Base-by-base conservation (phyloP, 2,888 invertebrate species). In the Megamerina dolium region DNA sequence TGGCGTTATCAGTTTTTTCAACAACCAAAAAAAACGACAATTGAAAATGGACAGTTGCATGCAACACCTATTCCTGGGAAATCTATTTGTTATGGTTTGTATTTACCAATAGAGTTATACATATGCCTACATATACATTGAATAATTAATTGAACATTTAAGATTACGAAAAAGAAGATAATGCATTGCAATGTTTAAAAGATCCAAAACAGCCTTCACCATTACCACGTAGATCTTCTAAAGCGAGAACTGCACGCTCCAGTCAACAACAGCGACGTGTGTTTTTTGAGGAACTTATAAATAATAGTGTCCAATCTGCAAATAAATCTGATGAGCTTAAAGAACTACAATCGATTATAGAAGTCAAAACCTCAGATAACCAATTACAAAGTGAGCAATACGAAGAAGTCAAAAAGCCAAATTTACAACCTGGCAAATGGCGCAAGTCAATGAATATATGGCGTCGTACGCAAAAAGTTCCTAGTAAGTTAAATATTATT, bases 371-470 rank as follows among this genome's bases (percentile, higher is more conserved):
- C n/a, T n/a, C n/a, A n/a, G n/a, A n/a, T n/a, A n/a, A n/a, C n/a
- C n/a, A n/a, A n/a, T n/a, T n/a, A n/a, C n/a, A n/a, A n/a, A n/a
- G n/a, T n/a, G n/a, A n/a, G n/a, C n/a, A n/a, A n/a, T n/a, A n/a
- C n/a, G n/a, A n/a, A n/a, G n/a, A n/a, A n/a, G n/a, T n/a, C n/a
- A n/a, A n/a, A n/a, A n/a, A n/a, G n/a, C n/a, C n/a, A n/a, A n/a
- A n/a, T n/a, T n/a, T 84, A 3, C 78, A 77, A 52, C 78, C 83
- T 10, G 83, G 84, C 1, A 85, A 77, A 59, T 85, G 83, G 82
- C 77, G 80, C 37, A 76, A 82, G 57, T 81, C 83, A 1, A 59
- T 84, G 5, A 78, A 77, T 48, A 75, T 77, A 47, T 76, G 78
- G 56, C 77, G 73, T 51, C 73, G 74, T 57, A 72, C 75, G 3